Evolutionary conservation across 2,113 vertebrate species (phyloP).

Genomic region (Daubentonia madagascariensis): DNA sequence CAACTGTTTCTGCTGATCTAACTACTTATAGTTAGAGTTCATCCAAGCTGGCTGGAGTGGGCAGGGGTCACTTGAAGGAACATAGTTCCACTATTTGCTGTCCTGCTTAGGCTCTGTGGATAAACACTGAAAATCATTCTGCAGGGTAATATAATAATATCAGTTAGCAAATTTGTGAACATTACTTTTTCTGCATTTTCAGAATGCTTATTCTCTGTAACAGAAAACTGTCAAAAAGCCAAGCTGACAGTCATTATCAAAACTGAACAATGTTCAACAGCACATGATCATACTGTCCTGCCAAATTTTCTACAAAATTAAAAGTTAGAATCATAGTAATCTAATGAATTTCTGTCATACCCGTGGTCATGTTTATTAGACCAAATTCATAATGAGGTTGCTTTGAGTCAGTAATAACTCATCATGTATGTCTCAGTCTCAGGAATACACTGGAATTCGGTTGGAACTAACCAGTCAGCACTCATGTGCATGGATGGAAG

Average conservation of each 20-base stretch:
- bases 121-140: conserved; percentile 1
- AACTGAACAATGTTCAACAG: neutral
- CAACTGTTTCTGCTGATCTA: neutral
- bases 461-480: too few relatives aligned
- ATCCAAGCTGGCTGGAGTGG: neutral
- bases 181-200: neutral
- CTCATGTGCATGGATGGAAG: too few relatives aligned
- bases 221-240: neutral
- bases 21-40: neutral
- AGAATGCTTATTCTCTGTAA: neutral
- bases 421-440: neutral
- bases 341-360: neutral
- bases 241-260: neutral
- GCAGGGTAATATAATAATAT: neutral
- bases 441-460: neutral
- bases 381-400: conserved; percentile 8
- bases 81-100: neutral
- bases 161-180: conserved; percentile 22
- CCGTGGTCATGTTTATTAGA: conserved; percentile 47
- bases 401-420: neutral
- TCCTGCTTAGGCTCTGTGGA: neutral
- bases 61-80: neutral
- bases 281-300: neutral
- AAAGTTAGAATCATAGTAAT: conserved; percentile 41
- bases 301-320: conserved; percentile 57